A percentile compares a stretch with the other conserved stretches of the same genome.
These are phyloP conservation scores for Syritta pipiens DNA, from an alignment of 2,888 invertebrate species.

Conservation along the genomic window DNA sequence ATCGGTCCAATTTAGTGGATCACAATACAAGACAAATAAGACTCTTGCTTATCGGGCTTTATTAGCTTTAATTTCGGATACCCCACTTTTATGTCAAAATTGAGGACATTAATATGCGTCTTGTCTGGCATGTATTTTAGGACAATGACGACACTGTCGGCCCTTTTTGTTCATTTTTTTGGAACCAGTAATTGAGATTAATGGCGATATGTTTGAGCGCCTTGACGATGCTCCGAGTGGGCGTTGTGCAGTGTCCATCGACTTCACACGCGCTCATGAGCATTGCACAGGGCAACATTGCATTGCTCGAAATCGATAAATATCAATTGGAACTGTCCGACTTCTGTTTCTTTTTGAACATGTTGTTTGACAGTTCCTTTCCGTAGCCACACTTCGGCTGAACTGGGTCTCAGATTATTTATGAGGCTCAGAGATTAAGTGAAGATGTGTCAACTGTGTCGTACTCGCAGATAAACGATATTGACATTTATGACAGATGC, in stretches of 20 bases:
- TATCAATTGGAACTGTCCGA: constrained; percentile 67
- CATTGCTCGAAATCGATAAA: constrained; percentile 64
- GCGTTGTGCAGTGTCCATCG: constrained; percentile 17
- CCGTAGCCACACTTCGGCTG: constrained; percentile 28
- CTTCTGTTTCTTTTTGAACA: constrained; percentile 50
- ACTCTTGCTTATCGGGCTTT: constrained; percentile 11
- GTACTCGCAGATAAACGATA: constrained; percentile 41
- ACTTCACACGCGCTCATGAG: constrained; percentile 8
- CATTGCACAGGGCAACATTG: constrained; percentile 7
- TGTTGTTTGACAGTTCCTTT: constrained; percentile 49
- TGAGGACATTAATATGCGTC: constrained; percentile 26
- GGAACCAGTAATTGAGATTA: constrained; percentile 56
- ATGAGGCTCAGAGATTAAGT: constrained; percentile 54
- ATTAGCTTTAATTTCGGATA: constrained; percentile 27
- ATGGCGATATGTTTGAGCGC: constrained; percentile 52
- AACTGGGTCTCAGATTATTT: constrained; percentile 39
- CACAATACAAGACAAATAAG: neutral
- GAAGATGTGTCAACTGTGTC: constrained; percentile 61
- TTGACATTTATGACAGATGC: constrained; percentile 37
- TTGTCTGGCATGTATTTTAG: constrained; percentile 17
- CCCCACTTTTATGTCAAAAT: neutral
- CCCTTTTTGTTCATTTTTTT: constrained; percentile 29
- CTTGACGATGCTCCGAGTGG: constrained; percentile 36
- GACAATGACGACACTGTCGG: constrained; percentile 39
- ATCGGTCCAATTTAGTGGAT: neutral